Conservation (phyloP, 2,113 vertebrate species). For the Quiscalus mexicanus region DNA sequence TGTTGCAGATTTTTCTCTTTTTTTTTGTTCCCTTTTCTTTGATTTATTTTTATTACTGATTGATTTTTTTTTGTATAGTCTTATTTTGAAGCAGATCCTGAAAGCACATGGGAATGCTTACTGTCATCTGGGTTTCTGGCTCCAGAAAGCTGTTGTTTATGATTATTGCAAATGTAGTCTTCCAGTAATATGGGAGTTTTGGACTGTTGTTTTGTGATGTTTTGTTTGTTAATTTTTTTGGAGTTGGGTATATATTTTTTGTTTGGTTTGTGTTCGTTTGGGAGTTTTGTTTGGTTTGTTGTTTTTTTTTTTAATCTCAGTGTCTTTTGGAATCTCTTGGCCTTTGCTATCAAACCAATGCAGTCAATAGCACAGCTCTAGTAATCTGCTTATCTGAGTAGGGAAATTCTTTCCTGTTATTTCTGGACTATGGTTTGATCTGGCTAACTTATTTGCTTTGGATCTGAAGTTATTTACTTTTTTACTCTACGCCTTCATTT, state of each 20-base stretch:
- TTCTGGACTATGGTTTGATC: neutral
- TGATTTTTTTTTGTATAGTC: neutral
- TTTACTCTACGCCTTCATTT: neutral
- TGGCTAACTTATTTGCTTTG: neutral
- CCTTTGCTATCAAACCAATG: neutral
- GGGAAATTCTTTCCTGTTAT: neutral
- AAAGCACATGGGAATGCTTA: neutral
- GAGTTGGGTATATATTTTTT: neutral
- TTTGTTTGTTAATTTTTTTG: neutral
- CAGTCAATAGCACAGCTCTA: neutral
- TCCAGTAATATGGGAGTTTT: neutral
- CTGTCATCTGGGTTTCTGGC: neutral
- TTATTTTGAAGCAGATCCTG: neutral
- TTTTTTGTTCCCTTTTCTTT: neutral
- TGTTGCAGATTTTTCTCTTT: neutral
- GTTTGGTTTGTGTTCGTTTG: neutral
- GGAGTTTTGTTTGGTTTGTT: neutral
- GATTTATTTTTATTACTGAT: neutral
- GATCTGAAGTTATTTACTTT: neutral
- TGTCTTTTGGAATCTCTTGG: neutral
- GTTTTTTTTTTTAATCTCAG: fast-evolving
- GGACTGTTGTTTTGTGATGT: neutral
- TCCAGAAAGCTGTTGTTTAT: neutral
- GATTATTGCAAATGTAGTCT: neutral
- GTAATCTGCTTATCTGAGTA: neutral